Evolutionary conservation across 2,797 vertebrate species (phyloP).

Genomic region (Notamacropus eugenii): DNA sequence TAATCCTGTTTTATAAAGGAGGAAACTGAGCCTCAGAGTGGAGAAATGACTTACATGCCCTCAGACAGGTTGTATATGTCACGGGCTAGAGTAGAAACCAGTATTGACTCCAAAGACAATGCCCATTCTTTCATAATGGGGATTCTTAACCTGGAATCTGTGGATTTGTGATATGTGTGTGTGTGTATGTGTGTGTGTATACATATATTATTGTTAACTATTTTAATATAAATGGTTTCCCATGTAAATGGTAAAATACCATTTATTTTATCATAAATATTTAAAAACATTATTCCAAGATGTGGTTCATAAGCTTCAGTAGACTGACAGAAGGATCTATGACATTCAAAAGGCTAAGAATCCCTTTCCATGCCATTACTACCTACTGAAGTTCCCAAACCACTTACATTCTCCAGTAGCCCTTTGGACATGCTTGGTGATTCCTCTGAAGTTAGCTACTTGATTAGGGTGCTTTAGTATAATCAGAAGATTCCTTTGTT

Average conservation of each 20-base stretch:
- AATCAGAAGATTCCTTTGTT: not conserved
- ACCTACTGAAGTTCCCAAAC: not conserved
- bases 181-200: fast-evolving
- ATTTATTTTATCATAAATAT: not conserved
- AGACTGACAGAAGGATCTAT: not conserved
- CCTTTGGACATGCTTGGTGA: not conserved
- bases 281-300: not conserved
- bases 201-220: not conserved
- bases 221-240: not conserved
- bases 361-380: not conserved
- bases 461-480: not conserved
- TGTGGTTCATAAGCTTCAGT: not conserved
- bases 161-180: not conserved
- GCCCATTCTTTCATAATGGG: not conserved
- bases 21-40: not conserved
- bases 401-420: not conserved
- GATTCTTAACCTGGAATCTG: not conserved
- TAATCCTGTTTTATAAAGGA: not conserved
- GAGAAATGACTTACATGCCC: not conserved
- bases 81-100: not conserved
- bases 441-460: not conserved
- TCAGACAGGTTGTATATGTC: not conserved
- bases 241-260: not conserved
- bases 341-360: not conserved
- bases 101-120: not conserved